Evolutionary conservation across 30 jellyfish, hydroid and myxozoan genomes (phyloP).

Genomic region (Pelagia noctiluca): DNA sequence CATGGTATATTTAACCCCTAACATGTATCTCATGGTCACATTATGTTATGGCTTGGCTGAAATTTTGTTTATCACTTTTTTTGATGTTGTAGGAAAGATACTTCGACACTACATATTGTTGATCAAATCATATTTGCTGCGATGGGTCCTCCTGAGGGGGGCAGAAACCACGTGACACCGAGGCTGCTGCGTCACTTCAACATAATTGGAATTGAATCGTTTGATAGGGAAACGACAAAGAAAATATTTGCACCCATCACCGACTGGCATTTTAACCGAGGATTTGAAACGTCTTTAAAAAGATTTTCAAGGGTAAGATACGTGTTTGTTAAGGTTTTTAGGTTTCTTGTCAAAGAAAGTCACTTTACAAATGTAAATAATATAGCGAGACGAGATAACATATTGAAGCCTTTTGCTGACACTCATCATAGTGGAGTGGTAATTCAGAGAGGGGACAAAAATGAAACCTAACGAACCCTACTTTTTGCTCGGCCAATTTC

Average conservation of each 20-base stretch:
- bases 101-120: constrained; percentile 47
- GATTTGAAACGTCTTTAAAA: constrained; percentile 62
- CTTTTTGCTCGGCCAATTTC: too few relatives aligned
- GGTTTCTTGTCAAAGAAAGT: too few relatives aligned
- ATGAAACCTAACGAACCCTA: too few relatives aligned
- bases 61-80: neutral
- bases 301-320: constrained; percentile 65
- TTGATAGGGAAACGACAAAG: constrained; percentile 54
- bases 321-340: neutral
- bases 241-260: constrained; percentile 64
- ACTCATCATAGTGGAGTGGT: too few relatives aligned
- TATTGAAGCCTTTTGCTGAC: too few relatives aligned
- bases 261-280: constrained; percentile 73
- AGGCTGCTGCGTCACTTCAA: constrained; percentile 68
- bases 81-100: constrained; percentile 48
- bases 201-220: constrained; percentile 63
- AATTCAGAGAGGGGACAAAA: too few relatives aligned
- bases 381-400: too few relatives aligned
- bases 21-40: too few relatives aligned
- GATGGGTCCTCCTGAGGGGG: constrained; percentile 82
- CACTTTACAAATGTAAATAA: too few relatives aligned
- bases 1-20: too few relatives aligned
- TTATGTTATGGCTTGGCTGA: neutral
- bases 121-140: constrained; percentile 69
- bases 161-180: constrained; percentile 77